phyloP scores from a whole-genome alignment of 2,888 invertebrate genomes.

The Callinectes sapidus region DNA sequence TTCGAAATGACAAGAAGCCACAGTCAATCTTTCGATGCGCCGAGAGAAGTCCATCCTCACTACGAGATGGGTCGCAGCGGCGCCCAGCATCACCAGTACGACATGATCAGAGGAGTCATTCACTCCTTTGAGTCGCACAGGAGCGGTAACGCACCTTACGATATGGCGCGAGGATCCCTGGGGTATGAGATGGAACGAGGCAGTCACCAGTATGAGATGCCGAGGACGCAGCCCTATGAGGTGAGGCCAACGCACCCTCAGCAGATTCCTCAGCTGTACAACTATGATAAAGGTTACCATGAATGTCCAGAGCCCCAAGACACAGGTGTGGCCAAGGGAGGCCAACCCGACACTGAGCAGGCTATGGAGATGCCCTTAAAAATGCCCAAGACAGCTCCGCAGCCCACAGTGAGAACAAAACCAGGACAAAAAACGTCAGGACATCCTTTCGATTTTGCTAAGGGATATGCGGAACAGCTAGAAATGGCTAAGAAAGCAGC shows the following conservation, averaged over 20 bases:
- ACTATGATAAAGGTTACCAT: conserved; percentile 37
- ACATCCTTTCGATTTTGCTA: conserved; percentile 50
- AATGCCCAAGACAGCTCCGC: conserved; percentile 52
- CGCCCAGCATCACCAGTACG: conserved; percentile 34
- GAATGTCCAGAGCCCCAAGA: conserved; percentile 3
- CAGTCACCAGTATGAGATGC: conserved; percentile 42
- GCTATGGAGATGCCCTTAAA: conserved; percentile 36
- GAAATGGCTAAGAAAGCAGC: conserved; percentile 52
- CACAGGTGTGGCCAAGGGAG: not conserved
- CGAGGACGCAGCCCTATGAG: conserved; percentile 45
- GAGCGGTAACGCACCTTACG: not conserved
- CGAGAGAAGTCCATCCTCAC: conserved; percentile 40
- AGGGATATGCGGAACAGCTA: conserved; percentile 49
- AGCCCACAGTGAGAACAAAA: conserved; percentile 39
- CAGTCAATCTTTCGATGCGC: conserved; percentile 11
- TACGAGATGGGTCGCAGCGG: conserved; percentile 14
- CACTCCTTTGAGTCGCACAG: conserved; percentile 37
- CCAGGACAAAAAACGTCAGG: not conserved
- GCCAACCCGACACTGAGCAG: conserved; percentile 11
- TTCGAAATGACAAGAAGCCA: conserved; percentile 44
- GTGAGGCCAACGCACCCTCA: not conserved
- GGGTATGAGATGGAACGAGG: conserved; percentile 43
- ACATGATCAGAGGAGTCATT: conserved; percentile 36
- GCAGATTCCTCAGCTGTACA: not conserved
- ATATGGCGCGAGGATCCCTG: conserved; percentile 32